Evolutionary conservation across 2,888 invertebrate species (phyloP), one percentile per base, ranked within the genome.

Genomic region (Hemicrepidius hirtus): DNA sequence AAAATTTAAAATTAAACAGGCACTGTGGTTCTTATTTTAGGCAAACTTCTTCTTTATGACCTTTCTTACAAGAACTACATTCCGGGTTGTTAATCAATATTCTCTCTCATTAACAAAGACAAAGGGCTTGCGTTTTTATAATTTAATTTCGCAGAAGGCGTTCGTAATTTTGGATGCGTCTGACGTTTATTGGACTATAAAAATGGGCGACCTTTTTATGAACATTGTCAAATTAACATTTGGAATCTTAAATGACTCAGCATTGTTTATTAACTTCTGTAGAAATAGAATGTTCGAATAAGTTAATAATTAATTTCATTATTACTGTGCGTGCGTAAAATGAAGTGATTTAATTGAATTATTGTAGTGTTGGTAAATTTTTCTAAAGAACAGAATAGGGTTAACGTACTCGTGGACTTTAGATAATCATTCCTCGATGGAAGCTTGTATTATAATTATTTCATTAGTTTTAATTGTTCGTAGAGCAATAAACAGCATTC

Each of bases 31-130:
- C 41, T 55, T 20, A 53, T 32, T 53, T 53, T 32, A 53, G 20
- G 32, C 24, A 28, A 53, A 28, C 10, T 53, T 24, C 16, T 10
- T 13, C 37, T 57, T 57, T 57, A 32, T 35, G 16, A 16, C 18
- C 32, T 35, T 57, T 37, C 16, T 35, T 57, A 20, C 50, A 53
- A 37, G 53, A 60, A 68, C 68, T 68, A 60, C 60, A 68, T 67
- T 67, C 59, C 67, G 13, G n/a, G 50, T 41, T 73, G 74, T 75
- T 76, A 75, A 76, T 76, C 73, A 74, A 75, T 68, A 75, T 64
- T 64, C 75, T 62, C 71, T 72, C 72, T 77, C 76, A 77, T 77
- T 77, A 77, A 72, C 65, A 75, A 67, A 75, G 75, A 77, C 72
- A 76, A 76, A 76, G 68, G 76, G 66, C 50, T 57, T 74, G 50